Conservation (phyloP, 2,888 invertebrate species). For the Cryptus viduatorius region DNA sequence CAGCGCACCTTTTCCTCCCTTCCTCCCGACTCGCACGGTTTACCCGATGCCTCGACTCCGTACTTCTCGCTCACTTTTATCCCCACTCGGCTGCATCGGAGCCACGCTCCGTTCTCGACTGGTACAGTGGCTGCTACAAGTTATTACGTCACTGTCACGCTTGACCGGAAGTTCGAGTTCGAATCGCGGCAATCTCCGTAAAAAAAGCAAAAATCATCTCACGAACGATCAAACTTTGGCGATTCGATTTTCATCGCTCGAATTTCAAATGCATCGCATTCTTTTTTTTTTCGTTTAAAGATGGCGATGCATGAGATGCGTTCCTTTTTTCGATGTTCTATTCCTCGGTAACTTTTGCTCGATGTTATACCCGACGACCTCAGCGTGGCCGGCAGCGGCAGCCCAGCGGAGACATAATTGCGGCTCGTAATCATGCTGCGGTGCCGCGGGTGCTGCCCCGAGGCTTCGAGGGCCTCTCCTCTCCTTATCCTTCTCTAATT, state of each 20-base stretch:
- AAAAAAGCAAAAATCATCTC: constrained; percentile 13
- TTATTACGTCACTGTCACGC: constrained; percentile 74
- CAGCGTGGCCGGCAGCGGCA: constrained; percentile 73
- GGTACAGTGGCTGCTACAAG: constrained; percentile 81
- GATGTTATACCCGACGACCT: constrained; percentile 79
- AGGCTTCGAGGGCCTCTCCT: constrained; percentile 62
- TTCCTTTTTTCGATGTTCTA: not conserved
- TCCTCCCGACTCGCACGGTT: constrained; percentile 6
- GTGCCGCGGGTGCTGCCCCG: constrained; percentile 73
- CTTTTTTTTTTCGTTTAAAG: not conserved
- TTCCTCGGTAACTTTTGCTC: constrained; percentile 69
- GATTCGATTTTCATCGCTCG: not conserved
- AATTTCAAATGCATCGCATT: not conserved
- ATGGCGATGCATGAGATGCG: not conserved
- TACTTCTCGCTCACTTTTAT: constrained; percentile 51
- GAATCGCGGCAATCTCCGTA: not conserved
- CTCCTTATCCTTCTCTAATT: constrained; percentile 60
- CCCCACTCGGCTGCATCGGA: constrained; percentile 37
- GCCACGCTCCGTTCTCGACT: constrained; percentile 62
- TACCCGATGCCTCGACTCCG: constrained; percentile 33
- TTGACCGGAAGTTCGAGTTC: constrained; percentile 31
- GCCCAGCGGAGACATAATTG: constrained; percentile 81
- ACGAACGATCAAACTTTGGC: not conserved
- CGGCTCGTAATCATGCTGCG: constrained; percentile 80
- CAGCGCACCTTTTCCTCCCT: constrained; percentile 56